Conservation (phyloP, 2,113 vertebrate species). For the Sapajus apella region DNA sequence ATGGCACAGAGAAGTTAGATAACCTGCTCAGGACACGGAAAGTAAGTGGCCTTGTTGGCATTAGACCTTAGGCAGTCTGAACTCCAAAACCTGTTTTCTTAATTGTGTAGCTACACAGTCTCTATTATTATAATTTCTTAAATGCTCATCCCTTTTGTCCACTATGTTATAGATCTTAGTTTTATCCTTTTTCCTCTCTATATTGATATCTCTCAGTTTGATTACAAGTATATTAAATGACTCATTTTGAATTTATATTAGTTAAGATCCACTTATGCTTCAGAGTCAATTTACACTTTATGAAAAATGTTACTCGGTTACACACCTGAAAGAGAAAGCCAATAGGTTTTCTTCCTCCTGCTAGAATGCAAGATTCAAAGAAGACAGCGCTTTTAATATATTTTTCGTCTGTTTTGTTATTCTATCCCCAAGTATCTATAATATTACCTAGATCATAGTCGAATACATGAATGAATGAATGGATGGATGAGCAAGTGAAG, state of each 20-base stretch:
- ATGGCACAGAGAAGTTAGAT: not conserved
- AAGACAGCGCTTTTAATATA: not conserved
- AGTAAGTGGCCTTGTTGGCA: not conserved
- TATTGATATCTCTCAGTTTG: not conserved
- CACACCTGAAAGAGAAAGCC: not conserved
- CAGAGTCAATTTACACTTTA: not conserved
- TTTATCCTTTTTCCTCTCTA: not conserved
- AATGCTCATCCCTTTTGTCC: not conserved
- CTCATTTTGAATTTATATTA: constrained; percentile 14
- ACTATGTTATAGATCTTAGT: not conserved
- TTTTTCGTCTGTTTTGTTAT: not conserved
- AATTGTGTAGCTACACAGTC: not conserved
- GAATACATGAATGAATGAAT: not conserved
- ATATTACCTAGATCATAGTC: not conserved
- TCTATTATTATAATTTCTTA: not conserved
- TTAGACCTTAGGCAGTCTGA: not conserved
- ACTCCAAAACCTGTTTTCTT: not conserved
- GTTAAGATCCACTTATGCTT: not conserved
- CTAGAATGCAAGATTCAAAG: not conserved
- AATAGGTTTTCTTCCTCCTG: not conserved
- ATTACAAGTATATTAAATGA: not conserved
- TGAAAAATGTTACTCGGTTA: not conserved
- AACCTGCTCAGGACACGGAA: not conserved
- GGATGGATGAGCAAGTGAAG: not conserved
- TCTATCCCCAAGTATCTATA: not conserved